A percentile compares a stretch with the other conserved stretches of the same genome.
Evolutionary conservation across 1,140 invertebrate genomes (phyloP).

Genomic region (Asobara japonica): DNA sequence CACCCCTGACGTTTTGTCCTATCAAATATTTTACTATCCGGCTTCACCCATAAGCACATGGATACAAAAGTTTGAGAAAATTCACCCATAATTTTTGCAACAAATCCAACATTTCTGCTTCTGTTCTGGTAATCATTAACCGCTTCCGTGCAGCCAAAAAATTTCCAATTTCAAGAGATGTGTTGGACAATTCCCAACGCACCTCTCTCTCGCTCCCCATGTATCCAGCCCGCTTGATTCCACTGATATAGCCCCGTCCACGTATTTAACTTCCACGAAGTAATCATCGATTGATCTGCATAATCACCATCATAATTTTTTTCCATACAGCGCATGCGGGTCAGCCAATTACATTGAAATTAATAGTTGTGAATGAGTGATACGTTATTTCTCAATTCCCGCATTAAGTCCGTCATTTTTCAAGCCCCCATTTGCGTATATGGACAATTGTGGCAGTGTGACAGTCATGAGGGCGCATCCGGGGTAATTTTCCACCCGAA

Average conservation of each 20-base stretch:
- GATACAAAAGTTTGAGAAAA: too few species aligned
- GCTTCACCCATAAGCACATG: neutral
- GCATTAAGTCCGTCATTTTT: conserved; percentile 25
- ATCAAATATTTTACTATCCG: conserved; percentile 39
- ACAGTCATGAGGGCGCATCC: neutral
- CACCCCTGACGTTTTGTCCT: conserved; percentile 23
- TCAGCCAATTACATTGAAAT: neutral
- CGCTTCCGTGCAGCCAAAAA: too few species aligned
- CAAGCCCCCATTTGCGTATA: neutral
- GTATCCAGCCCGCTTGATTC: neutral
- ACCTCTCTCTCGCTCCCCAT: too few species aligned
- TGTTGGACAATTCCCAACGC: too few species aligned
- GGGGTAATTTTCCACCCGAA: neutral
- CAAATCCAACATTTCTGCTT: too few species aligned
- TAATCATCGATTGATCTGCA: neutral
- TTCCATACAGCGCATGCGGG: conserved; percentile 4
- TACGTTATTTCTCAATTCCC: conserved; percentile 20
- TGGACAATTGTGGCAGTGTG: neutral
- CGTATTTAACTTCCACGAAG: neutral
- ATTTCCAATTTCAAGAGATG: too few species aligned
- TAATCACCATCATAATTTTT: neutral
- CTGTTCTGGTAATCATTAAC: too few species aligned
- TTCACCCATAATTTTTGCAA: too few species aligned
- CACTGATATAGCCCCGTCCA: neutral
- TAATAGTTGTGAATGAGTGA: neutral